Conservation (phyloP, 2,113 vertebrate genomes). For the Gallinago jamesoni region DNA sequence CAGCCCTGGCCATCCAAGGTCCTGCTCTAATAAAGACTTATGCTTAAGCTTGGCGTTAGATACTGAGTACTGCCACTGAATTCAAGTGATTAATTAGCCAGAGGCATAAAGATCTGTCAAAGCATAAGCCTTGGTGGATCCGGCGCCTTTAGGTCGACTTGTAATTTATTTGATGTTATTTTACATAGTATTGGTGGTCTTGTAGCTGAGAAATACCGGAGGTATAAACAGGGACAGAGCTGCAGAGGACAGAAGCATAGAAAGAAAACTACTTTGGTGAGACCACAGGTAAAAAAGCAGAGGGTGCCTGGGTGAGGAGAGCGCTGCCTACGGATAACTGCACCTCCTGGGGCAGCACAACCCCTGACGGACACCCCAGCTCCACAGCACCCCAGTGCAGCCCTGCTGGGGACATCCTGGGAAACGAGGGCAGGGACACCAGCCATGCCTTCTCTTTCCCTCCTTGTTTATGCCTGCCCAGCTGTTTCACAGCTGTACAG, state of each 20-base stretch:
- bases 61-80: not conserved
- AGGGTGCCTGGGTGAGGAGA: fast-evolving
- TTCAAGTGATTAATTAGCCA: not conserved
- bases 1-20: not conserved
- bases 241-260: not conserved
- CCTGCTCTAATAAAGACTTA: not conserved
- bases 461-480: not conserved
- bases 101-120: not conserved
- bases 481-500: not conserved
- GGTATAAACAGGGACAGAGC: not conserved
- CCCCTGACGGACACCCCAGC: not conserved
- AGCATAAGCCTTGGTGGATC: not conserved
- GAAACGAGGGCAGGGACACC: not conserved
- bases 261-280: not conserved
- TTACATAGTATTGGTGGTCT: not conserved
- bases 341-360: not conserved
- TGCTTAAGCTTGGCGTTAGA: not conserved
- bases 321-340: not conserved
- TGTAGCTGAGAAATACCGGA: not conserved
- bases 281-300: not conserved
- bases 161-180: not conserved
- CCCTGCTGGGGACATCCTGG: fast-evolving
- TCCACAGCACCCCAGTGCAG: too few relatives aligned
- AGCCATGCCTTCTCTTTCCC: not conserved
- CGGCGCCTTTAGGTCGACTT: not conserved